Conservation (phyloP, 2,113 vertebrate species). For the Mirza zaza region DNA sequence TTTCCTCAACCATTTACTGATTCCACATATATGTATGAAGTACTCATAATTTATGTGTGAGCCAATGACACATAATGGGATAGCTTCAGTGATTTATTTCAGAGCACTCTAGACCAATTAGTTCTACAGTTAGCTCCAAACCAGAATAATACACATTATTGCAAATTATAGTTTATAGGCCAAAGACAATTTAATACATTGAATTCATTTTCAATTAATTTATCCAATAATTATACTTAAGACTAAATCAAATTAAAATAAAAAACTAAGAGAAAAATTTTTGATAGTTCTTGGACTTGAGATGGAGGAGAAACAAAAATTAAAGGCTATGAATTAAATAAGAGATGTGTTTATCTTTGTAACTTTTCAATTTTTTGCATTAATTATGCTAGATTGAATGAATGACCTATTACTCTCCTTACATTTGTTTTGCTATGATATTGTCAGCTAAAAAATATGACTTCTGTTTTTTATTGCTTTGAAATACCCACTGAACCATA, state of each 20-base stretch:
- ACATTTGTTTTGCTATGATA: not conserved
- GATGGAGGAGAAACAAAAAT: not conserved
- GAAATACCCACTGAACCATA: not conserved
- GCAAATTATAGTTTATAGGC: not conserved
- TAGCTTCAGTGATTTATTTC: not conserved
- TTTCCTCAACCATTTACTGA: not conserved
- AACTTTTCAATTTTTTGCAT: not conserved
- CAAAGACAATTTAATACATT: not conserved
- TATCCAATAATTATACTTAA: not conserved
- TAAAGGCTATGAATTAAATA: not conserved
- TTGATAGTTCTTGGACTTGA: not conserved
- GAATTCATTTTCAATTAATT: not conserved
- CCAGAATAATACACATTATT: not conserved
- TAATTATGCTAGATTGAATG: not conserved
- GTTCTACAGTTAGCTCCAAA: not conserved
- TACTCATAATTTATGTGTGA: not conserved
- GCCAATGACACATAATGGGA: not conserved
- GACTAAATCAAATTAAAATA: not conserved
- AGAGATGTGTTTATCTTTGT: not conserved
- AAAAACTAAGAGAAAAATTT: not conserved
- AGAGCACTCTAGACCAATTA: not conserved
- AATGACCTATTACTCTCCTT: not conserved
- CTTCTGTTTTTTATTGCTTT: not conserved
- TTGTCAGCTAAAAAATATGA: not conserved
- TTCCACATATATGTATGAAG: not conserved